phyloP scores from a whole-genome alignment of 2,797 vertebrate species.

The Phrynocephalus guinanensis region DNA sequence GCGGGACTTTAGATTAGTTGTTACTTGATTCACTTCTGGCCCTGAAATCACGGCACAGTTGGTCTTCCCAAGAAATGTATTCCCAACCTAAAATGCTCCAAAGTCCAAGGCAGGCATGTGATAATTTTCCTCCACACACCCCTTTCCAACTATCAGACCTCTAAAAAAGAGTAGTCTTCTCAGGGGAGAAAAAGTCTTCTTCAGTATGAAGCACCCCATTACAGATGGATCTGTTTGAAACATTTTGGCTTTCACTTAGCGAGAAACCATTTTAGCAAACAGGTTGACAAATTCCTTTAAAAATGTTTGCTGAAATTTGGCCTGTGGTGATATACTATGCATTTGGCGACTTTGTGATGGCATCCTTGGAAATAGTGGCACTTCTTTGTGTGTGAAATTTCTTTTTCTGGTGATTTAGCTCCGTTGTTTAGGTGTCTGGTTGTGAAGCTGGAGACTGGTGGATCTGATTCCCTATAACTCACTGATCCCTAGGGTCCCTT shows the following conservation, averaged over 20 bases:
- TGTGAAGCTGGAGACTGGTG: no score
- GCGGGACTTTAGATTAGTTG: neutral
- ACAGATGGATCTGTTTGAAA: neutral
- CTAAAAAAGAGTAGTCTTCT: neutral
- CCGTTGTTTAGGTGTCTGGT: no score
- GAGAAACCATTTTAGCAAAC: neutral
- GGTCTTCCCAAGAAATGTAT: neutral
- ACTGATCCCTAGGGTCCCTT: no score
- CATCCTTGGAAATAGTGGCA: neutral
- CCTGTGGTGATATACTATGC: neutral
- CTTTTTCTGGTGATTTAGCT: no score
- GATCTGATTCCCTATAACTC: no score
- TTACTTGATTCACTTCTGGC: neutral
- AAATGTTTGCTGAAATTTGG: neutral
- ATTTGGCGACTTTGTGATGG: neutral
- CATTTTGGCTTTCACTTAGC: neutral
- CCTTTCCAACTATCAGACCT: neutral
- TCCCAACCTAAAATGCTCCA: no score
- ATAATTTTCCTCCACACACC: neutral
- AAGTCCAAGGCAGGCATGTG: neutral
- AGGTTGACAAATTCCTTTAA: no score
- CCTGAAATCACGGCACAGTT: neutral
- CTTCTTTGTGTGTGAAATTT: neutral
- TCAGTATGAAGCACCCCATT: neutral
- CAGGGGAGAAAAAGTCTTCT: neutral